Evolutionary conservation across 2,888 invertebrate species (phyloP), one percentile per base, ranked within the genome.

Genomic region (Fragum sueziense): DNA sequence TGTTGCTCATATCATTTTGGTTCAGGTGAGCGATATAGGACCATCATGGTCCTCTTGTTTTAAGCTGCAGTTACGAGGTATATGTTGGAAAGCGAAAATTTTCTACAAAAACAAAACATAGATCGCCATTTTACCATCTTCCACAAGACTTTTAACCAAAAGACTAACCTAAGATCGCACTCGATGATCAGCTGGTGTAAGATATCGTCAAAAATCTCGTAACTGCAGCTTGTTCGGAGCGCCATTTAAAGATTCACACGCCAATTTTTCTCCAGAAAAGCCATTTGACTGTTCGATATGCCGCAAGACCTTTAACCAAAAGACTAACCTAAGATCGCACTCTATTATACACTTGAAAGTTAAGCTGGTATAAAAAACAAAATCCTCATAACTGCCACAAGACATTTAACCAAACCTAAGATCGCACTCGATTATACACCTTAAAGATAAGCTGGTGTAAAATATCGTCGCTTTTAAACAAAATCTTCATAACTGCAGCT

Each of bases 241-340:
- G 67, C 3, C 80, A 80, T 37, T n/a, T 76, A 17, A 31, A 41
- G 17, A 76, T 74, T n/a, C 80, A 80, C 51, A 80, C n/a, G n/a
- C n/a, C n/a, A n/a, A n/a, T n/a, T n/a, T n/a, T n/a, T n/a, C 76
- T 1, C 76, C 76, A 2, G 80, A 80, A 62, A 76, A 76, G 31
- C 76, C 80, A 0, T 80, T 73, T 51, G 70, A 65, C 34, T 47
- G 70, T 57, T 1, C 31, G 20, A 34, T 70, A 17, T 70, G 70
- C 20, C 25, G 22, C 34, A 70, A 54, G 27, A 51, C 31, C 0
- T 70, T 70, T n/a, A 57, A 54, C n/a, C 70, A 70, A 51, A 70
- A 57, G 14, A 41, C 41, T 17, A 37, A 65, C 20, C 27, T 65
- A 33, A 65, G 41, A 27, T 22, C 65, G 11, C 65, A 65, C n/a